These are phyloP conservation scores for Stigmatopora argus DNA, from an alignment of 2,113 vertebrate species.

Conservation along the genomic window DNA sequence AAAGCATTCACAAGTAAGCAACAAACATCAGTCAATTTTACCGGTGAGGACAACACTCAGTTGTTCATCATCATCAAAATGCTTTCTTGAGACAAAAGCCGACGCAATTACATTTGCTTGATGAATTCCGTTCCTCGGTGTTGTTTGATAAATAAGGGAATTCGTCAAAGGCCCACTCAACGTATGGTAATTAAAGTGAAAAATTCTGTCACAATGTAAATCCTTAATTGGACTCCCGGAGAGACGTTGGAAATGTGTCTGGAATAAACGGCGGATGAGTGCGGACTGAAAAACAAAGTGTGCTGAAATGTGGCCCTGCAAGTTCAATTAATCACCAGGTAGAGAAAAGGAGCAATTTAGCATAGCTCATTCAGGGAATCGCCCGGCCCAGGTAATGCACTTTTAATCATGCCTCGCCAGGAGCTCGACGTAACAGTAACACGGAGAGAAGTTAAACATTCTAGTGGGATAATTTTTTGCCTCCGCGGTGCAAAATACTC, in stretches of 20 bases:
- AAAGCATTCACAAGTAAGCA: neutral
- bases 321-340: slow-evolving; percentile 96
- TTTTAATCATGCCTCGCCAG: slow-evolving; percentile 96
- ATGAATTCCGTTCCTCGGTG: slow-evolving; percentile 89
- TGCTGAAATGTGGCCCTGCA: slow-evolving; percentile 91
- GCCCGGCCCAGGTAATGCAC: slow-evolving; percentile 93
- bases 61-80: slow-evolving; percentile 78
- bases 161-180: slow-evolving; percentile 90
- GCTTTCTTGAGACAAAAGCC: slow-evolving; percentile 75
- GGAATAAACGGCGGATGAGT: slow-evolving; percentile 99
- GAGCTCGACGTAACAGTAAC: slow-evolving; percentile 66
- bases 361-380: slow-evolving; percentile 95
- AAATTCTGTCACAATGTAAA: slow-evolving; percentile 99
- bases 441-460: slow-evolving; percentile 41
- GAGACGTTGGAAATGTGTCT: slow-evolving; percentile 99
- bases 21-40: slow-evolving; percentile 13
- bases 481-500: slow-evolving; percentile 49
- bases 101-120: slow-evolving; percentile 96
- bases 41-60: slow-evolving; percentile 20
- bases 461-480: slow-evolving; percentile 56
- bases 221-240: slow-evolving; percentile 99
- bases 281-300: slow-evolving; percentile 98
- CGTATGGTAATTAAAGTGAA: slow-evolving; percentile 99
- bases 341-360: slow-evolving; percentile 96
- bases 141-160: slow-evolving; percentile 99